Evolutionary conservation across 2,888 invertebrate species (phyloP).

Genomic region (Pammene fasciana): DNA sequence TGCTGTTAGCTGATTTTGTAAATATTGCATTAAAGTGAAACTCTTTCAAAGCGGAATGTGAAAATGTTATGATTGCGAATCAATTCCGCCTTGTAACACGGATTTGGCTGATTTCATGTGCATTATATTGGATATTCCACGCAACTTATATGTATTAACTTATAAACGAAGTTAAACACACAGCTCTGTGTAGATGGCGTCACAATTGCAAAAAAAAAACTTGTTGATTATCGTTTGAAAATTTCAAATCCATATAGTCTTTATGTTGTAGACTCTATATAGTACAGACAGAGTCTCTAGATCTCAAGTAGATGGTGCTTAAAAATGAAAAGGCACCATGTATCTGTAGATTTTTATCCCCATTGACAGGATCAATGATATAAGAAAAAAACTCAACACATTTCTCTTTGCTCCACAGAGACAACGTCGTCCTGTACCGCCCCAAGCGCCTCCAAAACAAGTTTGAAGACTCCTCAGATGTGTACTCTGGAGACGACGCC

Average conservation of each 20-base stretch:
- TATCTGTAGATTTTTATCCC: no score
- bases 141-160: background rate
- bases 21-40: constrained; percentile 14
- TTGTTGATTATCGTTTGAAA: no score
- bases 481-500: constrained; percentile 88
- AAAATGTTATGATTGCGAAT: constrained; percentile 18
- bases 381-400: no score
- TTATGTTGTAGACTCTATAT: no score
- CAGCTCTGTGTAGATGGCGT: no score
- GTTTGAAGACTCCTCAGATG: constrained; percentile 92
- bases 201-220: no score
- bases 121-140: background rate
- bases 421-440: constrained; percentile 93
- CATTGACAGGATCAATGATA: no score
- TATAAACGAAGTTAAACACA: no score
- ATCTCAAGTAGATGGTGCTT: no score
- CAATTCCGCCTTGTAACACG: background rate
- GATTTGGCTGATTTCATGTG: constrained; percentile 14
- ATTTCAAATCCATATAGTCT: no score
- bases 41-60: background rate
- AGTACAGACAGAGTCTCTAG: no score
- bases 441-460: constrained; percentile 96
- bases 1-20: background rate
- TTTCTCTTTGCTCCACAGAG: constrained; percentile 75
- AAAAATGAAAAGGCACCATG: no score